phyloP scores from a whole-genome alignment of 1,140 invertebrate genomes.

The Drosophila albomicans region DNA sequence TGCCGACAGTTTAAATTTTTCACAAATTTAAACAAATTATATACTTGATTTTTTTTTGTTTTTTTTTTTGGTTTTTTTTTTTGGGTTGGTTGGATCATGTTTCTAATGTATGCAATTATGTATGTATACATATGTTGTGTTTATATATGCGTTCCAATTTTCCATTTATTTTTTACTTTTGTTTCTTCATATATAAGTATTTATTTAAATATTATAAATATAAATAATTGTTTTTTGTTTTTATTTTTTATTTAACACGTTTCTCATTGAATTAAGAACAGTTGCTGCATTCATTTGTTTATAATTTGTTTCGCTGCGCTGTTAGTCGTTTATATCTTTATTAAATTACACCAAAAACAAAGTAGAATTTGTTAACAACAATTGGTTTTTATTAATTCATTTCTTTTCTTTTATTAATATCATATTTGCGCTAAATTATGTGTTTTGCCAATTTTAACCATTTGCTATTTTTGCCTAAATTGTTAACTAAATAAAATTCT shows the following conservation, averaged over 20 bases:
- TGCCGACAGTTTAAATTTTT: conserved; percentile 52
- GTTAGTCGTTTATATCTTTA: conserved; percentile 77
- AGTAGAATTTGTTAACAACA: conserved; percentile 64
- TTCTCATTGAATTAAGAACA: conserved; percentile 57
- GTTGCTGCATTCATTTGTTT: conserved; percentile 58
- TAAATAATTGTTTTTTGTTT: conserved; percentile 59
- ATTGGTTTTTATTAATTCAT: conserved; percentile 42
- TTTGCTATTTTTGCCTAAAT: conserved; percentile 67
- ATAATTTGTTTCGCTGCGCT: conserved; percentile 78
- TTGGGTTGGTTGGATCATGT: conserved; percentile 22
- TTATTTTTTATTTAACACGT: conserved; percentile 47
- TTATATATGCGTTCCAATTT: conserved; percentile 61
- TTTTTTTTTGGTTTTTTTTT: background rate
- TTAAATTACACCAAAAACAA: conserved; percentile 63
- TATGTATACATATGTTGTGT: conserved; percentile 50
- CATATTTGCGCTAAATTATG: conserved; percentile 74
- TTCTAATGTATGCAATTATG: conserved; percentile 40
- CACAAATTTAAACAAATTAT: conserved; percentile 70
- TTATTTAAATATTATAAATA: conserved; percentile 60
- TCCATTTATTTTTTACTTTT: conserved; percentile 42
- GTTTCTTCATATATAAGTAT: conserved; percentile 51
- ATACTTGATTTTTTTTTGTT: conserved; percentile 20
- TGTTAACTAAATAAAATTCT: conserved; percentile 72
- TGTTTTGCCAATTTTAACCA: conserved; percentile 66
- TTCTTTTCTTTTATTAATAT: conserved; percentile 44